phyloP scores from a whole-genome alignment of 1,140 invertebrate species.

The Penaeus chinensis region DNA sequence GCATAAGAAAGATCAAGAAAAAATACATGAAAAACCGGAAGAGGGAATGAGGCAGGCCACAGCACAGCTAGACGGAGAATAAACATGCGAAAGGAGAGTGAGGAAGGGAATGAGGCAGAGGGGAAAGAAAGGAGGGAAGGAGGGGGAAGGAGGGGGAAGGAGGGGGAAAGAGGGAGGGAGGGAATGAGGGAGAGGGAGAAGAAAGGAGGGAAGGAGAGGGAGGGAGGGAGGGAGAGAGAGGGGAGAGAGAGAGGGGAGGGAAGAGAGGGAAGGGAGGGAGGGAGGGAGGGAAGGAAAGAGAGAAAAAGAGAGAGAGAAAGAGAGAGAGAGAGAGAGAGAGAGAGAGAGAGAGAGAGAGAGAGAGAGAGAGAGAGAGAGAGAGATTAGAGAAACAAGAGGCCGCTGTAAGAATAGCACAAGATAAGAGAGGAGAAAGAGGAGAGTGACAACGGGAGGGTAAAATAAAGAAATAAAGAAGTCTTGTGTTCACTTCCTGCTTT shows the following conservation, averaged over 20 bases:
- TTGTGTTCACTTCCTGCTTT: too few relatives aligned
- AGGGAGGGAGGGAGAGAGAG: background rate
- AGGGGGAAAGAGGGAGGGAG: background rate
- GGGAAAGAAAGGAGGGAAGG: background rate
- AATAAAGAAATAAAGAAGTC: background rate
- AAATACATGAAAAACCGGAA: too few relatives aligned
- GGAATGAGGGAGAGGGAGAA: background rate
- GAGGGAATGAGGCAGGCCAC: too few relatives aligned
- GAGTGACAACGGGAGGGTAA: conserved; percentile 16
- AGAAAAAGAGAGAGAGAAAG: background rate
- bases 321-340: background rate
- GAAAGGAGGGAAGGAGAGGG: background rate
- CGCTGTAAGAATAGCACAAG: background rate
- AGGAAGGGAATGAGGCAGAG: background rate
- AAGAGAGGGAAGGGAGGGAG: background rate
- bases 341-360: background rate
- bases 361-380: background rate
- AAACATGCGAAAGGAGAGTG: too few relatives aligned
- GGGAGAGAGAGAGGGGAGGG: background rate
- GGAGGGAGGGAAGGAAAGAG: background rate
- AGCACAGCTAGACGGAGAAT: too few relatives aligned
- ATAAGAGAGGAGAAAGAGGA: background rate
- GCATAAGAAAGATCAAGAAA: too few relatives aligned
- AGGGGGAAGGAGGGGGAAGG: background rate
- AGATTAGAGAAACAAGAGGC: background rate